phyloP scores from a whole-genome alignment of 2,113 vertebrate species.

The Carollia perspicillata region DNA sequence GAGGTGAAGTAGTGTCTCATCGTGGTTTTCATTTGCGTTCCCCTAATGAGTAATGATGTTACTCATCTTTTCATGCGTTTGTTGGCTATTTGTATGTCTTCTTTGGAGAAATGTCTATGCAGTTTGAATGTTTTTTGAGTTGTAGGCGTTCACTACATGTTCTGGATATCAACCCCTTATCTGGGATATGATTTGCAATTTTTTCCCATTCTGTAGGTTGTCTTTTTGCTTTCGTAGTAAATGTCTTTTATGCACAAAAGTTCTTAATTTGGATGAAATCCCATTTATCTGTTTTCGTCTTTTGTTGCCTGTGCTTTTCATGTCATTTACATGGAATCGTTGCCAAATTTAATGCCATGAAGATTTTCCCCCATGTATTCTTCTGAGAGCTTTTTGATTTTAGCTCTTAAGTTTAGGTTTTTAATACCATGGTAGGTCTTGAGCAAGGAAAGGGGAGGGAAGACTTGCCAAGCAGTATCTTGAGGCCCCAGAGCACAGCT shows the following conservation, averaged over 20 bases:
- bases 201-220: background rate
- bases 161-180: background rate
- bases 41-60: background rate
- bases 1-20: background rate
- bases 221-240: background rate
- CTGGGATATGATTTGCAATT: background rate
- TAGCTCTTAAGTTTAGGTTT: background rate
- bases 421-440: background rate
- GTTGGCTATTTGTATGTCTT: background rate
- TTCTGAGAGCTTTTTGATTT: background rate
- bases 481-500: background rate
- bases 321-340: background rate
- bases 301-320: background rate
- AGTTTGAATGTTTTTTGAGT: background rate
- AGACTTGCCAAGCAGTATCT: background rate
- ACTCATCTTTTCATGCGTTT: background rate
- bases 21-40: background rate
- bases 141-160: background rate
- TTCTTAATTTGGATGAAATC: background rate
- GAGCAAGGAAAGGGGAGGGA: background rate
- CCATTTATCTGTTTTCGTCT: background rate
- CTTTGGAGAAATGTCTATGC: background rate
- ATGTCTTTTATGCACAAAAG: background rate
- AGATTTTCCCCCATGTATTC: background rate
- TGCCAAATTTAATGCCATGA: background rate